A percentile compares a stretch with the other conserved stretches of the same genome.
phyloP scores from a whole-genome alignment of 2,797 vertebrate genomes.

The Bovichtus diacanthus region DNA sequence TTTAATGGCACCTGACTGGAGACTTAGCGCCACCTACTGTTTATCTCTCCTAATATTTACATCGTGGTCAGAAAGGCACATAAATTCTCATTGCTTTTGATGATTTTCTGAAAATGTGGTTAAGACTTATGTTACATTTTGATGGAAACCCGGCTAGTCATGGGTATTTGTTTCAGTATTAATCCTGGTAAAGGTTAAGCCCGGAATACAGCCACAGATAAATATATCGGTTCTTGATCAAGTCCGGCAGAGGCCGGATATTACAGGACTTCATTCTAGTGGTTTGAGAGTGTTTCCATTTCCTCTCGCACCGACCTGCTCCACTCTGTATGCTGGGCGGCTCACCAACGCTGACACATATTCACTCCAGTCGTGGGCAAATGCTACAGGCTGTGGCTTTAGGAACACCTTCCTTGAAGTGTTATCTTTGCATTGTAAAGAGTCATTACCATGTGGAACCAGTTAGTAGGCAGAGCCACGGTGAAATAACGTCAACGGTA shows the following conservation, averaged over 20 bases:
- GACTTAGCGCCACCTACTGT: no score
- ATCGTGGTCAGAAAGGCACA: no score
- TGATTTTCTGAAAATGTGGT: neutral
- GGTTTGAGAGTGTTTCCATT: constrained; percentile 47
- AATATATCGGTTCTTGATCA: constrained; percentile 49
- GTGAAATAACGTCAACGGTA: constrained; percentile 44
- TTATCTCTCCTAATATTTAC: no score
- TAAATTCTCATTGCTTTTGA: no score
- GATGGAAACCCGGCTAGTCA: neutral
- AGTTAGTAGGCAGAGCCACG: constrained; percentile 45
- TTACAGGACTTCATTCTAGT: constrained; percentile 53
- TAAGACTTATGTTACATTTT: neutral
- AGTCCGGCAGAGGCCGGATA: constrained; percentile 42
- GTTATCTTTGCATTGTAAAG: constrained; percentile 31
- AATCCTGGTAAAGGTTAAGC: constrained; percentile 14
- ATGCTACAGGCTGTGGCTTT: constrained; percentile 32
- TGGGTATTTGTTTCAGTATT: neutral
- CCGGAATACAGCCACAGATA: constrained; percentile 19
- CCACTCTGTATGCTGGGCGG: constrained; percentile 62
- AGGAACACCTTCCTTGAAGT: constrained; percentile 5
- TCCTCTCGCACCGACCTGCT: constrained; percentile 47
- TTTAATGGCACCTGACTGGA: no score
- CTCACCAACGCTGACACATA: constrained; percentile 44
- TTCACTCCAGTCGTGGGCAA: constrained; percentile 33
- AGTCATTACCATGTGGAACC: constrained; percentile 54